These are phyloP conservation scores for Mola mola DNA, from an alignment of 2,113 vertebrate species.

Conservation along the genomic window DNA sequence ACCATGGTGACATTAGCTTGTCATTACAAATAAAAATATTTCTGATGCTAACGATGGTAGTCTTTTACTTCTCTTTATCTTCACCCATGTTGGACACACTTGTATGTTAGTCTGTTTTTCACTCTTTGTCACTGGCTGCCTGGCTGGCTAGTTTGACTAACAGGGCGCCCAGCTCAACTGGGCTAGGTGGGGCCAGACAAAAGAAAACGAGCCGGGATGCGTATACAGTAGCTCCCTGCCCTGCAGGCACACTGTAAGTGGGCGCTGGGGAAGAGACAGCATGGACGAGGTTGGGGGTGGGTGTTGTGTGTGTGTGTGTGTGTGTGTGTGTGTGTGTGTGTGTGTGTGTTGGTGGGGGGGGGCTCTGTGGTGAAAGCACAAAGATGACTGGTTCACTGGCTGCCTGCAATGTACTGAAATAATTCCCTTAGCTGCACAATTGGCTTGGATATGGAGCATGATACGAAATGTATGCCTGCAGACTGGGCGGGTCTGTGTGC, in stretches of 20 bases:
- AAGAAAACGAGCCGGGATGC: constrained; percentile 38
- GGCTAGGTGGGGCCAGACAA: constrained; percentile 40
- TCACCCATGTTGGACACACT: too few relatives aligned
- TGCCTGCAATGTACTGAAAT: constrained; percentile 76
- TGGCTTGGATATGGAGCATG: constrained; percentile 71
- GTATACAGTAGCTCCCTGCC: constrained; percentile 48
- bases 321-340: too few relatives aligned
- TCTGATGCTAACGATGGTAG: too few relatives aligned
- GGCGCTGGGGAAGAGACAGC: constrained; percentile 44
- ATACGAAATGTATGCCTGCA: constrained; percentile 52
- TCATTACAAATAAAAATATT: too few relatives aligned
- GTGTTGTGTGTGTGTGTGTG: too few relatives aligned
- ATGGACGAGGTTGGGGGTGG: constrained; percentile 11
- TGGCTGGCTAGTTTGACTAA: constrained; percentile 35
- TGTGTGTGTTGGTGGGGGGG: too few relatives aligned
- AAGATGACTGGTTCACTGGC: constrained; percentile 78
- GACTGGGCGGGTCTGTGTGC: constrained; percentile 16
- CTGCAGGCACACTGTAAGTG: constrained; percentile 55
- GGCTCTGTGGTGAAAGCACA: constrained; percentile 29
- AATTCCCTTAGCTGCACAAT: constrained; percentile 82
- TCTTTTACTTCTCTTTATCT: too few relatives aligned
- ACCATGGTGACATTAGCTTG: too few relatives aligned
- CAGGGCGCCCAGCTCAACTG: constrained; percentile 27
- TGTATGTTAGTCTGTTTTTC: too few relatives aligned
- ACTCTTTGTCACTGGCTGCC: constrained; percentile 38